Percentiles rank a stretch among this genome's conserved stretches.
These are phyloP conservation scores for Mus musculus DNA, from an alignment of 2,113 vertebrate genomes.

Conservation along the genomic window GRCm39 chr16:73351001-73351500, in stretches of 20 bases:
- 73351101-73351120: neutral
- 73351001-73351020: no score
- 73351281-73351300: neutral
- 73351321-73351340: neutral
- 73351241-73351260: neutral
- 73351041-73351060: neutral
- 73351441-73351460: neutral
- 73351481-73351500: neutral
- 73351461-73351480: neutral
- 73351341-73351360: neutral
- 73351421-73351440: neutral
- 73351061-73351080: neutral
- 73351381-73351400: neutral
- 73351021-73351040: neutral
- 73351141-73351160: neutral
- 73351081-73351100: neutral
- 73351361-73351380: neutral
- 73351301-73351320: neutral
- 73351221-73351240: neutral
- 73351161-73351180: neutral
- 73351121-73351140: neutral
- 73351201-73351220: neutral
- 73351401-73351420: neutral
- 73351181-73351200: neutral
- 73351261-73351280: constrained; percentile 1